Conservation (phyloP, 2,797 vertebrate genomes). For the Cirrhinus molitorella region DNA sequence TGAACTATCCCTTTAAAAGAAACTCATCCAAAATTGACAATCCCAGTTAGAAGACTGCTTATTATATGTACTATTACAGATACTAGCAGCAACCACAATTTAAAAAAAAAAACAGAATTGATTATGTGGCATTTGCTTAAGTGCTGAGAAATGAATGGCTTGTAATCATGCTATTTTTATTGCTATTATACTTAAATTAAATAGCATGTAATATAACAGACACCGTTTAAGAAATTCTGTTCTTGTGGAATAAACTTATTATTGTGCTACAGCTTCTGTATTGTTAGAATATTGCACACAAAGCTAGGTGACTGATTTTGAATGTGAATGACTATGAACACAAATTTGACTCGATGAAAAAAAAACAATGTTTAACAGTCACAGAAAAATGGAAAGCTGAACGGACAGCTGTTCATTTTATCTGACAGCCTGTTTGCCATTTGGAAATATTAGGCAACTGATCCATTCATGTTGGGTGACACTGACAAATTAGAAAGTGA, state of each 20-base stretch:
- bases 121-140: neutral
- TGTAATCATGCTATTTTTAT: neutral
- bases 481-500: conserved; percentile 28
- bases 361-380: neutral
- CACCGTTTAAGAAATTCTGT: neutral
- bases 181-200: neutral
- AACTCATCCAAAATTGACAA: neutral
- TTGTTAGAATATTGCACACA: neutral
- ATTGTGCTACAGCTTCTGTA: neutral
- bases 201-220: neutral
- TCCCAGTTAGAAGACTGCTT: neutral
- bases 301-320: neutral
- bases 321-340: neutral
- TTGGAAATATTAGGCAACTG: conserved; percentile 16
- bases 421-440: conserved; percentile 13
- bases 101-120: neutral
- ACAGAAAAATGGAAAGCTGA: neutral
- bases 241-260: neutral
- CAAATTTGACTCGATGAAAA: neutral
- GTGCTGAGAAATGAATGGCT: neutral
- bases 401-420: neutral
- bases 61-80: neutral
- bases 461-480: conserved; percentile 7
- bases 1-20: too few relatives aligned
- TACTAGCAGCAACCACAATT: neutral